Evolutionary conservation across 1,140 invertebrate genomes (phyloP), one percentile per base, ranked within the genome.

Genomic region (Penaeus vannamei): DNA sequence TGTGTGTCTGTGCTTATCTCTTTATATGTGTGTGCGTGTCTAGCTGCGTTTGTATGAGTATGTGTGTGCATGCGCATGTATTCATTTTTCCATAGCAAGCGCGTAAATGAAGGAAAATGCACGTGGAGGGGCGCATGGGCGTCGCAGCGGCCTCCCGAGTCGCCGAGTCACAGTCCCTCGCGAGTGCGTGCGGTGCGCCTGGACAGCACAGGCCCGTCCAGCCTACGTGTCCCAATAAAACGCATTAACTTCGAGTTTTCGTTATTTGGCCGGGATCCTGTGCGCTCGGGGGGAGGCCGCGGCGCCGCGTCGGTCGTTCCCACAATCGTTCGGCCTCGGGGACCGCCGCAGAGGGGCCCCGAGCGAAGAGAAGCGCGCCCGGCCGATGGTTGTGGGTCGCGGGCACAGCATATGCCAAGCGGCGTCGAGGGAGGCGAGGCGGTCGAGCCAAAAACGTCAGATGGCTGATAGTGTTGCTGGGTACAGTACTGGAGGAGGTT

Each of bases 331-430:
- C 32, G 53, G 53, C 53, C 53, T 53, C 53, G 53, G 53, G 53
- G 53, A 53, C 12, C 53, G 53, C 53, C 53, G 5, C 12, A 14
- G 4, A 53, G 17, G 29, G 72, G n/a, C 22, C 59, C 29, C 62
- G 87, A 89, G 72, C 87, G 87, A 89, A 84, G 42, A 29, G 14
- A 29, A 26, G 32, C 22, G 82, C n/a, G 60, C 53, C 20, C 29
- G 36, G 59, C 60, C n/a, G 87, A 29, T 85, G 69, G 23, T 29
- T 89, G 59, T 61, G 87, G 64, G 72, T 64, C 36, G 60, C 59
- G 80, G 53, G 87, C 82, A 84, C 61, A 89, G 83, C 87, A 89
- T 89, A 89, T 89, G 87, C 87, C 87, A 89, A 79, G 87, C 87
- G 87, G 46, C 82, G 83, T 32, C 23, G 76, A 46, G 81, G 61